Evolutionary conservation across 2,888 invertebrate species (phyloP).

Genomic region (Lasioglossum lativentre): DNA sequence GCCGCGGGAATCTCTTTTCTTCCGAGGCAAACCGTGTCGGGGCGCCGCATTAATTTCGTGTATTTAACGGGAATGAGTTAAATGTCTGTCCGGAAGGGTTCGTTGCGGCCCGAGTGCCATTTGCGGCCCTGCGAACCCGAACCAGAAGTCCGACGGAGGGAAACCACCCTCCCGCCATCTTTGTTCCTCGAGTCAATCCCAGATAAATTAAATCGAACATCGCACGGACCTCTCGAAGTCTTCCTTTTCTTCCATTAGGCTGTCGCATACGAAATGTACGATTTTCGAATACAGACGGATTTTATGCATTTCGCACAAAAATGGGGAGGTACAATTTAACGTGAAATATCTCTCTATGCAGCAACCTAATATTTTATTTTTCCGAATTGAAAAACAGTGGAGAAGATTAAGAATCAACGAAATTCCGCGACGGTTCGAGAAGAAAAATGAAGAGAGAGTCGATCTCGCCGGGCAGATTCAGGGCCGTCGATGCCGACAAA

Average conservation of each 20-base stretch:
- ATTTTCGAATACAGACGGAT: background rate
- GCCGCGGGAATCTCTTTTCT: constrained; percentile 70
- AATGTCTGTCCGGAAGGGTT: constrained; percentile 60
- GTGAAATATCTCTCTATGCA: background rate
- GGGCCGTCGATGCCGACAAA: constrained; percentile 50
- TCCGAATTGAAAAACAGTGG: no score
- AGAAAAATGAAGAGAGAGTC: constrained; percentile 28
- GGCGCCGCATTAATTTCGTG: constrained; percentile 77
- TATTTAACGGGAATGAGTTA: constrained; percentile 68
- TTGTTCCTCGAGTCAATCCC: constrained; percentile 20
- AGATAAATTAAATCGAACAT: background rate
- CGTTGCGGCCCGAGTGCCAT: constrained; percentile 29
- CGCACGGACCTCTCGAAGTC: background rate
- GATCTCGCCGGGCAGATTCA: constrained; percentile 50
- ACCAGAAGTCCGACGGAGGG: constrained; percentile 9
- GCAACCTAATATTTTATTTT: background rate
- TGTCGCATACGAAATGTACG: no score
- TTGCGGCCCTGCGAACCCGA: constrained; percentile 28
- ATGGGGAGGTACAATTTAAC: no score
- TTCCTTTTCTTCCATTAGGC: background rate
- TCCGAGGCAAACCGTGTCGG: constrained; percentile 76
- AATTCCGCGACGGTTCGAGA: constrained; percentile 14
- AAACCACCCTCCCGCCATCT: background rate
- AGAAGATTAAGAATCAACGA: background rate
- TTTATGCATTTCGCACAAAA: no score